A percentile compares a stretch with the other conserved stretches of the same genome.
These are phyloP conservation scores for Calephelis perditalis DNA, from an alignment of 2,888 invertebrate species.

Conservation along the genomic window DNA sequence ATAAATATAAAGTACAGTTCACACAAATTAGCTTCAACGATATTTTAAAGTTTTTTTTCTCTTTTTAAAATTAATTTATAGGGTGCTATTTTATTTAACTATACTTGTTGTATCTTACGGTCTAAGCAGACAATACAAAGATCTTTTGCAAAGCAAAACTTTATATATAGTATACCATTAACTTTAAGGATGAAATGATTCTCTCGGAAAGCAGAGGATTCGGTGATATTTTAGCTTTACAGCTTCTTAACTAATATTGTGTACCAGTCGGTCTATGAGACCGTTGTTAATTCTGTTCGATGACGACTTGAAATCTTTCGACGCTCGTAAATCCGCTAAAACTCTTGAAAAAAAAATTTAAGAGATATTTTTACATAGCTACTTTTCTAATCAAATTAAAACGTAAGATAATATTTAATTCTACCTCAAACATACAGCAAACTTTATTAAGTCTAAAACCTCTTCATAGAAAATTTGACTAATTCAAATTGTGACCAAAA, in stretches of 20 bases:
- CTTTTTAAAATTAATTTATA: conserved; percentile 28
- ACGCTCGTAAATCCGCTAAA: conserved; percentile 14
- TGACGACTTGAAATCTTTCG: neutral
- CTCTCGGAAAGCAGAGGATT: conserved; percentile 57
- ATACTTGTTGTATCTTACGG: conserved; percentile 33
- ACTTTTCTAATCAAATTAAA: too few relatives aligned
- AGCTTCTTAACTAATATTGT: conserved; percentile 59
- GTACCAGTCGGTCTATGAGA: conserved; percentile 57
- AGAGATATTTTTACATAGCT: too few relatives aligned
- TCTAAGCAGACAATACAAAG: conserved; percentile 63
- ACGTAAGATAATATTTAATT: too few relatives aligned
- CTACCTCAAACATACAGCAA: too few relatives aligned
- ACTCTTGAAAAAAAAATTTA: too few relatives aligned
- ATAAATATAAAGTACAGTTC: neutral
- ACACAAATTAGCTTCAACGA: conserved; percentile 1
- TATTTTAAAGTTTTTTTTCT: conserved; percentile 9
- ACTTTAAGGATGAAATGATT: conserved; percentile 51
- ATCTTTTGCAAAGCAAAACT: conserved; percentile 68
- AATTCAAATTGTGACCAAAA: too few relatives aligned
- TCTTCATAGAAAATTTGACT: too few relatives aligned
- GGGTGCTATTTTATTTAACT: conserved; percentile 38
- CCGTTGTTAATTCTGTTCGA: conserved; percentile 32
- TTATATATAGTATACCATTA: conserved; percentile 42
- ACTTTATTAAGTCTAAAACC: too few relatives aligned
- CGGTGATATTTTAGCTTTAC: conserved; percentile 76